Base-by-base conservation (phyloP, 2,113 vertebrate species). In the Nothoprocta perdicaria region DNA sequence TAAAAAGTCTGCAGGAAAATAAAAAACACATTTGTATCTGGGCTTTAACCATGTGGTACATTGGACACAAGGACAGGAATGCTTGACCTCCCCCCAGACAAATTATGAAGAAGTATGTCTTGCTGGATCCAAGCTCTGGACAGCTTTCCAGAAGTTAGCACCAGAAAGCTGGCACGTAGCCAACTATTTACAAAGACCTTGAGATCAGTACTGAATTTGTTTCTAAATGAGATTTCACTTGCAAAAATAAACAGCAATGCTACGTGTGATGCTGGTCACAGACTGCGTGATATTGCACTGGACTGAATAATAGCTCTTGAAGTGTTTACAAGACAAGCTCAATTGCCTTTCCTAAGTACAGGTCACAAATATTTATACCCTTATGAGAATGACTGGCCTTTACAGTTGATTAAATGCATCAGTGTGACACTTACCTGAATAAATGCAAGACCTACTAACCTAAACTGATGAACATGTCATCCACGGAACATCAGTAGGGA, bases 251-350 rank as follows among this genome's bases (percentile, higher is more conserved):
- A 43, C 18, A 50, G 63, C 26, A 72, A 61, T 24, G 21, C 22
- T n/a, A 29, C 0, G 0, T 72, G 31, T 72, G 31, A 50, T 23
- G 24, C 11, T 40, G 45, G 41, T 35, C 31, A 82, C 43, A 60
- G 43, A 38, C 21, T 35, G 16, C 35, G 29, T 29, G 60, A 3
- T 61, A n/a, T 14, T 65, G 73, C 17, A 9, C 8, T 27, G 40
- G 19, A 29, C 31, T 76, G 69, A 87, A 31, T 73, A 52, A 73
- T 1, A 75, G 9, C 10, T 45, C 45, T 57, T 82, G 31, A 23
- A 41, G 27, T 22, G 27, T 73, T 79, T 45, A 66, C 3, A 40
- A 78, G 57, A 65, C 53, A n/a, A 88, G 21, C 23, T 46, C 71
- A 86, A 61, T 5, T 16, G 45, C 41, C 52, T 79, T 83, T 86